These are phyloP conservation scores for Brassicogethes aeneus DNA, from an alignment of 2,888 invertebrate genomes.

Conservation along the genomic window DNA sequence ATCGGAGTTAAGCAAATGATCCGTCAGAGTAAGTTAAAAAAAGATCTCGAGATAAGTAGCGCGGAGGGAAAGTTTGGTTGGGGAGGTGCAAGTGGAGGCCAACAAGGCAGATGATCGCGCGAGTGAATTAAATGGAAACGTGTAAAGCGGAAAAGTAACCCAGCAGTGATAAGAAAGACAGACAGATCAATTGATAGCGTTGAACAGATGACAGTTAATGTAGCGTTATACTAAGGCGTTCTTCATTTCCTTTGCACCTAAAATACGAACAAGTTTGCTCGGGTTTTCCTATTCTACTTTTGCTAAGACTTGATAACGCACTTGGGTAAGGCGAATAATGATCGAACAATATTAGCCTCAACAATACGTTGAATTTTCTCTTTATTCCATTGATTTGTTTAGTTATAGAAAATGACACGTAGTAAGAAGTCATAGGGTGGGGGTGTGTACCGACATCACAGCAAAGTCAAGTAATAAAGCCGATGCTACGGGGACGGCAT, in stretches of 20 bases:
- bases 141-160: slow-evolving; percentile 39
- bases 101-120: slow-evolving; percentile 28
- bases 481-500: slow-evolving; percentile 22
- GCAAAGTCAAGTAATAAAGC: slow-evolving; percentile 25
- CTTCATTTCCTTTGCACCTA: slow-evolving; percentile 32
- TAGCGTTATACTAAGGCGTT: slow-evolving; percentile 31
- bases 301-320: slow-evolving; percentile 15
- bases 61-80: slow-evolving; percentile 6
- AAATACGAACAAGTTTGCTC: slow-evolving; percentile 16
- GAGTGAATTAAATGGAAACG: slow-evolving; percentile 36
- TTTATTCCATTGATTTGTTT: too few relatives aligned
- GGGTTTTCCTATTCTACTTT: slow-evolving; percentile 17
- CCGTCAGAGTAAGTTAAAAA: slow-evolving; percentile 28
- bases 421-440: too few relatives aligned
- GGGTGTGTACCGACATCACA: slow-evolving; percentile 1
- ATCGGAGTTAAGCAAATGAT: slow-evolving; percentile 29
- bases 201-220: slow-evolving; percentile 38
- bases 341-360: too few relatives aligned
- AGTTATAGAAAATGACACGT: too few relatives aligned
- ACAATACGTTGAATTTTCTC: too few relatives aligned
- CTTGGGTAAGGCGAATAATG: slow-evolving; percentile 3
- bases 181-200: slow-evolving; percentile 40
- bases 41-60: slow-evolving; percentile 30
- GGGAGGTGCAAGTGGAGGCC: slow-evolving; percentile 16
- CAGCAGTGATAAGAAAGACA: slow-evolving; percentile 39